phyloP scores from a whole-genome alignment of 2,888 invertebrate species.

The Andrena trimmerana region DNA sequence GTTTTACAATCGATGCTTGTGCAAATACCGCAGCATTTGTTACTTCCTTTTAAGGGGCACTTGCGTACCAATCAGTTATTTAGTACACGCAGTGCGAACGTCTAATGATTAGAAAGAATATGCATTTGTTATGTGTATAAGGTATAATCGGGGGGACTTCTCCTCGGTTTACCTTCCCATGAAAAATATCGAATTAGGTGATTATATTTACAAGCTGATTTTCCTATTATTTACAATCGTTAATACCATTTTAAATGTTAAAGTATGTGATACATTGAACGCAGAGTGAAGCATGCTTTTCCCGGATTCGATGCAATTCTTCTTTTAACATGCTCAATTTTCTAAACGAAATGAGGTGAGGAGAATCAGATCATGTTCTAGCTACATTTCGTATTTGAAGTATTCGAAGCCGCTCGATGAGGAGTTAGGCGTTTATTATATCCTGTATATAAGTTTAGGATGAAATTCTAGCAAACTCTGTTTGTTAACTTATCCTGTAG shows the following conservation, averaged over 20 bases:
- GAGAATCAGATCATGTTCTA: neutral
- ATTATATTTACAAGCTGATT: conserved; percentile 16
- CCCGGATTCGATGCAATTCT: conserved; percentile 24
- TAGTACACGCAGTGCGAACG: conserved; percentile 31
- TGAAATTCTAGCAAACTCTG: conserved; percentile 9
- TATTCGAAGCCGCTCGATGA: neutral
- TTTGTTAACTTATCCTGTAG: conserved; percentile 38
- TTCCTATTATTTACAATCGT: conserved; percentile 8
- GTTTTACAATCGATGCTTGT: conserved; percentile 51
- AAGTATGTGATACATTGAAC: neutral
- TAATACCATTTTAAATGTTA: conserved; percentile 15
- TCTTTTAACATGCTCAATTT: conserved; percentile 12
- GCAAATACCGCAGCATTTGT: conserved; percentile 43
- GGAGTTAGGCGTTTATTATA: conserved; percentile 14
- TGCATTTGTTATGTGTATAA: conserved; percentile 45
- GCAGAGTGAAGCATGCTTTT: neutral
- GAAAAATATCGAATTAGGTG: conserved; percentile 4
- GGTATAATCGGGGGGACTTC: conserved; percentile 1
- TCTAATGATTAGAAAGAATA: conserved; percentile 18
- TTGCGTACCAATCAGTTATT: conserved; percentile 33
- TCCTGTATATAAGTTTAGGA: conserved; percentile 37
- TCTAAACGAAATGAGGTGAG: neutral
- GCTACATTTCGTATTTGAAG: neutral
- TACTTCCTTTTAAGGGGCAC: conserved; percentile 45
- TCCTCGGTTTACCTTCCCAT: conserved; percentile 16